Conservation (phyloP, 35 echinoderm and acorn worm genomes). For the Apostichopus californicus region DNA sequence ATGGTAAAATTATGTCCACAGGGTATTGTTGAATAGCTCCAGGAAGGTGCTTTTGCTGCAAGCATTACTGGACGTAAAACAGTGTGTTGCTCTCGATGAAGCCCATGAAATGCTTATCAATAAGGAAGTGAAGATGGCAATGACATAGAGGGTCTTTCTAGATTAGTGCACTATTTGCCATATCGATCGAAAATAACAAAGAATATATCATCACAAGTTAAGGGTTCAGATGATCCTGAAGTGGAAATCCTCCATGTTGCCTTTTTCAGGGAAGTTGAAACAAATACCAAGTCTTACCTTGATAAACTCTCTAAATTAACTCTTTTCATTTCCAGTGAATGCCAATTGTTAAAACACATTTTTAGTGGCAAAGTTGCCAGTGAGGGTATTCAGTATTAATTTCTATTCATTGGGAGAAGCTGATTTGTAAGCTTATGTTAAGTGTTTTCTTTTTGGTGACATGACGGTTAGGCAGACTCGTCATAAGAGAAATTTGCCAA, state of each 20-base stretch:
- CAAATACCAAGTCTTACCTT: no score
- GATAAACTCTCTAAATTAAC: no score
- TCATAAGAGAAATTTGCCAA: not conserved
- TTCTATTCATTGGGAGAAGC: conserved; percentile 28
- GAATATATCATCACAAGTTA: not conserved
- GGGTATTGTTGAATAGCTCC: conserved; percentile 35
- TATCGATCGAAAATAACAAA: not conserved
- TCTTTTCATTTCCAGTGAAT: not conserved
- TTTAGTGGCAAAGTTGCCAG: not conserved
- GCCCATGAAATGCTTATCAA: conserved; percentile 75
- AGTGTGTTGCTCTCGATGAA: conserved; percentile 66
- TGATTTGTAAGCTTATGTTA: conserved; percentile 10
- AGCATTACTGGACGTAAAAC: conserved; percentile 50
- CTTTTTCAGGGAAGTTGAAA: no score
- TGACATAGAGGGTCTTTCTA: not conserved
- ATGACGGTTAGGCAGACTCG: not conserved
- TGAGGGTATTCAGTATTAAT: not conserved
- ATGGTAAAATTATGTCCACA: conserved; percentile 42
- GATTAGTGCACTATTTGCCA: conserved; percentile 23
- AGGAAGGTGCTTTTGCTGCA: conserved; percentile 59
- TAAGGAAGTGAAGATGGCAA: conserved; percentile 57
- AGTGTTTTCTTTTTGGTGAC: conserved; percentile 18
- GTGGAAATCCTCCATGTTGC: no score
- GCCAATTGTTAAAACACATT: not conserved
- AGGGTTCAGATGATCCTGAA: no score